These are phyloP conservation scores for Mesembrinibis cayennensis DNA, from an alignment of 2,113 vertebrate species.

Conservation along the genomic window DNA sequence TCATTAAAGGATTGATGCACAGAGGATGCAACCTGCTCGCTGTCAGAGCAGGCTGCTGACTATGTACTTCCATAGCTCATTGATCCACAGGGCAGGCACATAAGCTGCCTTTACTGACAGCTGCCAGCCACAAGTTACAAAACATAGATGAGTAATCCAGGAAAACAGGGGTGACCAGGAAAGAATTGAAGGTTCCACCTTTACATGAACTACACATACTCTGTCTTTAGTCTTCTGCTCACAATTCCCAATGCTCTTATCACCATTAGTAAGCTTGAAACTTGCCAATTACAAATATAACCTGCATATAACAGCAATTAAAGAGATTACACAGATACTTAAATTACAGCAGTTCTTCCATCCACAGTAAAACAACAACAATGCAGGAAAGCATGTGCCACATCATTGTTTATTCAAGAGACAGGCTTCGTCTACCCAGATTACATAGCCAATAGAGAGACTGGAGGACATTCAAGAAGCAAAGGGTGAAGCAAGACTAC, in stretches of 20 bases:
- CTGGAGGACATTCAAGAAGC: background rate
- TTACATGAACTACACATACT: background rate
- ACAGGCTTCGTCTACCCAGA: background rate
- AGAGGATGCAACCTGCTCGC: background rate
- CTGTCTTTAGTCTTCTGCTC: background rate
- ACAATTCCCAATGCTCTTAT: background rate
- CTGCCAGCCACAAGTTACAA: background rate
- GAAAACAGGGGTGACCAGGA: background rate
- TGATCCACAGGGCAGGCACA: background rate
- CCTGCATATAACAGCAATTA: background rate
- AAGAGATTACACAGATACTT: background rate
- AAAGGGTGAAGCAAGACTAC: background rate
- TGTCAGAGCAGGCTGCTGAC: background rate
- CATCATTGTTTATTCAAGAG: background rate
- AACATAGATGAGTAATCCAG: background rate
- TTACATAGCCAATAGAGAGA: background rate
- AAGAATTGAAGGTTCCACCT: background rate
- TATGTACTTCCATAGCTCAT: background rate
- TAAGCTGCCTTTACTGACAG: background rate
- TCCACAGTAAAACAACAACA: background rate
- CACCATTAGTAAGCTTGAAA: background rate
- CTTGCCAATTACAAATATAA: background rate
- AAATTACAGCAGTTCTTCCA: background rate
- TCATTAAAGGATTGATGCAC: background rate
- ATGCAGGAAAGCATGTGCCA: background rate